phyloP scores from a whole-genome alignment of 2,888 invertebrate genomes.

The Rhimphoctona megacephalus region DNA sequence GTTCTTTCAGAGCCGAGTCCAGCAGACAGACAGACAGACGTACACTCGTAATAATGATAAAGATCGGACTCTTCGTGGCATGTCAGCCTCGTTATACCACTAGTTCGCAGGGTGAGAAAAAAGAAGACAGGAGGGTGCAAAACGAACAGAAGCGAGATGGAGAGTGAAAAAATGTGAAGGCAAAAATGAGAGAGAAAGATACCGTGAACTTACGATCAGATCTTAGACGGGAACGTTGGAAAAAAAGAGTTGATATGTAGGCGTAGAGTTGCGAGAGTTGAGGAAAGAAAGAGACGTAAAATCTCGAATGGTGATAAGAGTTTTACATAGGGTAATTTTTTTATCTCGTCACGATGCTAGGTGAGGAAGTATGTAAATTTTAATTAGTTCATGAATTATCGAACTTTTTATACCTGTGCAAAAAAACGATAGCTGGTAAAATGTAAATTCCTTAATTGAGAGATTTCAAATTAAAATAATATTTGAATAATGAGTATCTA shows the following conservation, averaged over 20 bases:
- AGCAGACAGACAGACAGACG: conserved; percentile 69
- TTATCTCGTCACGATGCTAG: conserved; percentile 46
- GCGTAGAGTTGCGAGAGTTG: conserved; percentile 10
- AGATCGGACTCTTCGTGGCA: conserved; percentile 73
- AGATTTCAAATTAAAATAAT: background rate
- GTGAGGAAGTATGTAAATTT: conserved; percentile 45
- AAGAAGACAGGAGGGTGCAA: conserved; percentile 45
- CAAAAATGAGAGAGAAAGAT: conserved; percentile 42
- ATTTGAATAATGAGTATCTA: background rate
- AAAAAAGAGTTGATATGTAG: conserved; percentile 25
- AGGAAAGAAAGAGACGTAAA: conserved; percentile 16
- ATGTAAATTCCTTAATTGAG: background rate
- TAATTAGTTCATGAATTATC: conserved; percentile 49
- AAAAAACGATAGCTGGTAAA: background rate
- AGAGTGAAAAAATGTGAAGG: conserved; percentile 40
- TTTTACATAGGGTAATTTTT: conserved; percentile 30
- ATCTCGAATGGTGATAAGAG: conserved; percentile 16
- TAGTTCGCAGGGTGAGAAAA: conserved; percentile 42
- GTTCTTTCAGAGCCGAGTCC: conserved; percentile 60
- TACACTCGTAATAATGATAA: conserved; percentile 79
- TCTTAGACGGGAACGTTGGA: conserved; percentile 2
- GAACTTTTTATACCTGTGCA: conserved; percentile 20
- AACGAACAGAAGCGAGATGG: conserved; percentile 44
- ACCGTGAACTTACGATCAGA: conserved; percentile 52
- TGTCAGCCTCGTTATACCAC: conserved; percentile 71